Evolutionary conservation across 2,888 invertebrate species (phyloP), one percentile per base, ranked within the genome.

Genomic region (Leptinotarsa rubiginosa): DNA sequence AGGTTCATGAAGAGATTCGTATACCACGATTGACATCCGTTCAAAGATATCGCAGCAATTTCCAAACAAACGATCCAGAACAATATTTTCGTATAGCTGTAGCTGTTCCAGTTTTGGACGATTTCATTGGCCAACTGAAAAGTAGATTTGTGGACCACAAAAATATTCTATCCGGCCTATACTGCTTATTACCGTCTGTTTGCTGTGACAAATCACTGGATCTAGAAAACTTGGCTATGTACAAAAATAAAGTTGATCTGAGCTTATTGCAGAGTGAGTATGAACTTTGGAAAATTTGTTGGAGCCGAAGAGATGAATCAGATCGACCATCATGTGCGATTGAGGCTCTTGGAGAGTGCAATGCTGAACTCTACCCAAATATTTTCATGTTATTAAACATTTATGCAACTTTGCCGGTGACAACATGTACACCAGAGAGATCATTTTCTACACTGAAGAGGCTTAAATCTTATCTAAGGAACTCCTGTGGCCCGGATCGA

Each of bases 251-350:
- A 50, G 47, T 66, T 66, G 49, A 49, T 15, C 49, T 66, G 18
- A 52, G 52, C 50, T 65, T 65, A 49, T 47, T 47, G 47, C 52
- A 52, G 25, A 22, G 25, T 67, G 67, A 67, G 67, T 67, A 52
- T 22, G 52, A 25, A 25, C 52, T 52, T 47, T 67, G 67, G 67
- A 67, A 20, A 25, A 67, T 67, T 67, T 50, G 52, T 50, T 67
- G 22, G 50, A 25, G 52, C 12, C 50, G 52, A 25, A 20, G 52
- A 25, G 49, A 22, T 22, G 67, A 67, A 15, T 49, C 7, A 13
- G 50, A 67, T 50, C 52, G 22, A 22, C 67, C 49, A 67, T 50
- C 49, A 12, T 22, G 13, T 67, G 67, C 67, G 22, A 67, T 50
- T 50, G 67, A 67, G 25, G 67, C n/a, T n/a, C n/a, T n/a, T n/a